Conservation (phyloP, 2,113 vertebrate species). For the Ameiurus melas region DNA sequence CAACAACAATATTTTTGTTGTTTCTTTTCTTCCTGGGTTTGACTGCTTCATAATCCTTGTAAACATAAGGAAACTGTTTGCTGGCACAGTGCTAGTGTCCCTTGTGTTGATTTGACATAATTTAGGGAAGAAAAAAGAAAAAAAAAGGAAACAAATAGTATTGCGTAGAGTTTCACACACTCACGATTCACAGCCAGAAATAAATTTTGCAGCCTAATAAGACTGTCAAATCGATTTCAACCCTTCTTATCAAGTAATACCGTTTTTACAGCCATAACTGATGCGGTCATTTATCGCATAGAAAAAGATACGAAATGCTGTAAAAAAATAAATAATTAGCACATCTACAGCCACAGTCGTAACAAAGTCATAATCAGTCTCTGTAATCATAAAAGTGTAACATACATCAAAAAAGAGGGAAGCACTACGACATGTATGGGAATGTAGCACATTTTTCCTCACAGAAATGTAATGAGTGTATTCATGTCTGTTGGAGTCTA, state of each 20-base stretch:
- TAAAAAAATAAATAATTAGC: not conserved
- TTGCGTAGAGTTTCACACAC: not conserved
- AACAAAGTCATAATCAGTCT: not conserved
- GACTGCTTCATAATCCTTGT: not conserved
- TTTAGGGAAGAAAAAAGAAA: not conserved
- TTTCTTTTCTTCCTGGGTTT: not conserved
- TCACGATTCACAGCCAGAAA: not conserved
- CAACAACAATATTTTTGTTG: not conserved
- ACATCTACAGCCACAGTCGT: not conserved
- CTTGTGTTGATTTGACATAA: not conserved
- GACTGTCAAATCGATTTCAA: not conserved
- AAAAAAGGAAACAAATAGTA: not conserved
- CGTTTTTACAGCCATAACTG: not conserved
- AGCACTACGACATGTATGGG: not conserved
- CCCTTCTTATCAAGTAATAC: not conserved
- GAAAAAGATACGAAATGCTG: not conserved
- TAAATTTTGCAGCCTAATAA: not conserved
- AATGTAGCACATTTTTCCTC: not conserved
- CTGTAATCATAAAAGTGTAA: not conserved
- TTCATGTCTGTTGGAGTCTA: constrained; percentile 3
- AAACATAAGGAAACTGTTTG: not conserved
- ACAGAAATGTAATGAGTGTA: constrained; percentile 12
- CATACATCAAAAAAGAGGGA: constrained; percentile 34
- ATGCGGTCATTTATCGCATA: not conserved
- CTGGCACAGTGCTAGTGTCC: not conserved